Conservation (phyloP, 2,113 vertebrate species). For the Zapus hudsonius region DNA sequence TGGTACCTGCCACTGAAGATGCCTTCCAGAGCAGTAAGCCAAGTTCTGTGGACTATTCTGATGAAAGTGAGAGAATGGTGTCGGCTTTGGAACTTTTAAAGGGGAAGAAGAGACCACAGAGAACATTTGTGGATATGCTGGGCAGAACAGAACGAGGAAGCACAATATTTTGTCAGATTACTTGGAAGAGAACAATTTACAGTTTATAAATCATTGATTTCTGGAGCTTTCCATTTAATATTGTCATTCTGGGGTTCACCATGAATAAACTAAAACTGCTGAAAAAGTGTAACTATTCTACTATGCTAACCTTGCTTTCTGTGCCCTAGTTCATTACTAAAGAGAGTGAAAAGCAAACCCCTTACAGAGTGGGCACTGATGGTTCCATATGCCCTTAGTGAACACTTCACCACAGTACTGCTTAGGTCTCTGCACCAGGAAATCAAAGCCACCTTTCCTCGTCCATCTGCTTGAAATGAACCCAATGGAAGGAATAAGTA, state of each 20-base stretch:
- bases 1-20: too few relatives aligned
- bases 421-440: neutral
- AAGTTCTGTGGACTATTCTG: too few relatives aligned
- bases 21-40: too few relatives aligned
- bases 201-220: neutral
- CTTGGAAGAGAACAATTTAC: neutral
- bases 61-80: too few relatives aligned
- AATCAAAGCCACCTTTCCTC: slow-evolving; percentile 24
- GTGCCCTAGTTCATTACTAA: neutral
- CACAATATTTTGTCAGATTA: neutral
- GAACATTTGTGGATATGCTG: too few relatives aligned
- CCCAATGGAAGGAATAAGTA: neutral
- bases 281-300: neutral
- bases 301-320: neutral
- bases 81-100: too few relatives aligned
- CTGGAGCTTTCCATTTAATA: neutral
- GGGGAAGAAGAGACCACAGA: too few relatives aligned
- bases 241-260: neutral
- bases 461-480: slow-evolving; percentile 38
- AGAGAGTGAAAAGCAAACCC: neutral
- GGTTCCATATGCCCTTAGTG: neutral
- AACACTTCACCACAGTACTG: neutral
- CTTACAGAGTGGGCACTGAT: neutral
- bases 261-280: neutral
- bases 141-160: neutral